Percentiles rank a stretch among this genome's conserved stretches.
phyloP scores from a whole-genome alignment of 92 coral and sea anemone species.

The Zoanthus solanderi region DNA sequence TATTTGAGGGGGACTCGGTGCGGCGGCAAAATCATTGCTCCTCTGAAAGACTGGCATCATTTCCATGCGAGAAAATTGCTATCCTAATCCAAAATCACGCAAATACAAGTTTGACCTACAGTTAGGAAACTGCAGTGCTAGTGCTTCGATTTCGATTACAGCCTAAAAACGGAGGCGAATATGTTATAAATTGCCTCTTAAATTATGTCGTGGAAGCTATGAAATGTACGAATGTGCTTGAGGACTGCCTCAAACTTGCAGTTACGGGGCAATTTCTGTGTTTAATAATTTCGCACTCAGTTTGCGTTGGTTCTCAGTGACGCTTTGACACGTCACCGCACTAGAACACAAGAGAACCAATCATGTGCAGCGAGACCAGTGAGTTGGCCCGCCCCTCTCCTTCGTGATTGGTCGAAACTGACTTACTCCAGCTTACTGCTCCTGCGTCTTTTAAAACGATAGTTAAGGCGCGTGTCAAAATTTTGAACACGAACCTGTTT shows the following conservation, averaged over 20 bases:
- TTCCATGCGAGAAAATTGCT: slow-evolving; percentile 52
- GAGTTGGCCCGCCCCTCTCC: slow-evolving; percentile 76
- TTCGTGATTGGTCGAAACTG: slow-evolving; percentile 70
- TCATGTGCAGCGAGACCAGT: slow-evolving; percentile 69
- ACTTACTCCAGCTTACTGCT: slow-evolving; percentile 69
- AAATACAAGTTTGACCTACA: slow-evolving; percentile 22
- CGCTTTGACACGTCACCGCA: slow-evolving; percentile 97
- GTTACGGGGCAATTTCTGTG: slow-evolving; percentile 89
- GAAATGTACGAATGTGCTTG: slow-evolving; percentile 22
- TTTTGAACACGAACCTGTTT: slow-evolving; percentile 49
- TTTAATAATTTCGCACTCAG: slow-evolving; percentile 75
- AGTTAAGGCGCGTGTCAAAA: slow-evolving; percentile 70
- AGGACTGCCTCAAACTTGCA: slow-evolving; percentile 47
- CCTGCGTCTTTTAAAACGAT: slow-evolving; percentile 76
- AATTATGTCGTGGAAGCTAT: neutral
- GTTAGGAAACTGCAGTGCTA: neutral
- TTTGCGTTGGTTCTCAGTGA: slow-evolving; percentile 92
- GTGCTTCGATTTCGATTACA: slow-evolving; percentile 17
- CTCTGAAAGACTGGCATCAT: slow-evolving; percentile 96
- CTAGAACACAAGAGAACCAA: slow-evolving; percentile 73
- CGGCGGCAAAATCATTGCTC: slow-evolving; percentile 80
- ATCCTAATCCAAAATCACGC: slow-evolving; percentile 46
- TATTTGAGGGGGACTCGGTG: slow-evolving; percentile 89
- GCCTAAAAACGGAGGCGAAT: slow-evolving; percentile 18
- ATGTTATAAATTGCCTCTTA: neutral